Percentiles rank a stretch among this genome's conserved stretches.
phyloP scores from a whole-genome alignment of 2,888 invertebrate genomes.

The Phyllotreta cruciferae region DNA sequence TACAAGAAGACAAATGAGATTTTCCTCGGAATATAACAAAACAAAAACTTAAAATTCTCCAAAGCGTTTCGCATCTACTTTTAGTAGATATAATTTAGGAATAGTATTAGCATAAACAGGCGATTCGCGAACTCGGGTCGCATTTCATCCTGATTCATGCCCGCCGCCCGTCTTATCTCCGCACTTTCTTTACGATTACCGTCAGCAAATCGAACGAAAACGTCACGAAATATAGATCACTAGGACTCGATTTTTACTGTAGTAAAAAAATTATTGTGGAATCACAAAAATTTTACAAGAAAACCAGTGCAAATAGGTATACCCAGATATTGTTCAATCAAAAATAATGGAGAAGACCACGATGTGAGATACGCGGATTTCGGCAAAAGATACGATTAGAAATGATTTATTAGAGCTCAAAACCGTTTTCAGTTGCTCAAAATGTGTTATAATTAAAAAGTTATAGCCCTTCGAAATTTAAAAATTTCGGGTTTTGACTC shows the following conservation, averaged over 20 bases:
- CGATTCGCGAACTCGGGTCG: slow-evolving; percentile 8
- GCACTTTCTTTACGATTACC: slow-evolving; percentile 22
- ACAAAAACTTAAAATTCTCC: neutral
- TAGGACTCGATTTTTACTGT: slow-evolving; percentile 39
- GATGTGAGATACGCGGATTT: too few species aligned
- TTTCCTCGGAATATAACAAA: neutral
- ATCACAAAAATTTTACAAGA: neutral
- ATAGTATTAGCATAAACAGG: slow-evolving; percentile 14
- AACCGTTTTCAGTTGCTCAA: too few species aligned
- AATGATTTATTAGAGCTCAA: too few species aligned
- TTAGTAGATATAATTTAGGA: neutral
- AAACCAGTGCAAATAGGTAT: too few species aligned
- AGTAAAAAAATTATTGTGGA: too few species aligned
- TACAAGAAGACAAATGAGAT: too few species aligned
- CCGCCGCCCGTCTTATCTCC: slow-evolving; percentile 16
- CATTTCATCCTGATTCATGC: slow-evolving; percentile 22
- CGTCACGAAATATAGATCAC: slow-evolving; percentile 44
- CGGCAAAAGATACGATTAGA: too few species aligned
- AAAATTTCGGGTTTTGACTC: too few species aligned
- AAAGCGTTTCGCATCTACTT: neutral
- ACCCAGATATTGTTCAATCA: too few species aligned
- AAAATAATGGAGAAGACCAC: too few species aligned
- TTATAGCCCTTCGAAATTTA: too few species aligned
- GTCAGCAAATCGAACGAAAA: slow-evolving; percentile 31
- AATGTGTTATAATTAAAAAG: too few species aligned